A percentile compares a stretch with the other conserved stretches of the same genome.
Evolutionary conservation across 2,888 invertebrate genomes (phyloP).

Genomic region (Leptogaster cylindrica): DNA sequence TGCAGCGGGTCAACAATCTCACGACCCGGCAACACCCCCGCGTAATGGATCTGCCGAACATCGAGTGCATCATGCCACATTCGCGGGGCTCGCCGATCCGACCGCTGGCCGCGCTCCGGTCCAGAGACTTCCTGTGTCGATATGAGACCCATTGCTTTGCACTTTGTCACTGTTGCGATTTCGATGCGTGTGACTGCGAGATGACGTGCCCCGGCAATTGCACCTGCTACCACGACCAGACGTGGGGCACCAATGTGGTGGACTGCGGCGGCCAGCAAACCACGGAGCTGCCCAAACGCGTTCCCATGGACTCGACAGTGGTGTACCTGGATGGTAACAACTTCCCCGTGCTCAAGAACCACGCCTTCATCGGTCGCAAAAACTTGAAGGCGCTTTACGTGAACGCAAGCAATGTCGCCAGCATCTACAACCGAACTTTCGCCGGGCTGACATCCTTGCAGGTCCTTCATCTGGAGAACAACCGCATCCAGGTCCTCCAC

Average conservation of each 20-base stretch:
- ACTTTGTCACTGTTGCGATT: constrained; percentile 94
- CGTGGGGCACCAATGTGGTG: constrained; percentile 92
- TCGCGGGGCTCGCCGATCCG: constrained; percentile 82
- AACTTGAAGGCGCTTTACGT: constrained; percentile 87
- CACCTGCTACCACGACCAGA: constrained; percentile 92
- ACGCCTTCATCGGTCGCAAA: constrained; percentile 91
- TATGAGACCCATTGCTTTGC: constrained; percentile 95
- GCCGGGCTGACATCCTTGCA: constrained; percentile 84
- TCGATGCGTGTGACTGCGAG: constrained; percentile 96
- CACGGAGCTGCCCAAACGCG: constrained; percentile 79
- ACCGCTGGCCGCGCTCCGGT: constrained; percentile 76
- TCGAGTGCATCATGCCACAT: constrained; percentile 86
- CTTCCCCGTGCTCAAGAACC: constrained; percentile 82
- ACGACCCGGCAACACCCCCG: constrained; percentile 84
- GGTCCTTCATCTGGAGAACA: constrained; percentile 84
- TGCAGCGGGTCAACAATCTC: constrained; percentile 87
- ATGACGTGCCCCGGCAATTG: constrained; percentile 95
- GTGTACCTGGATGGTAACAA: constrained; percentile 91
- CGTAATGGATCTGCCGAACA: constrained; percentile 88
- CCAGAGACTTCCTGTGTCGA: constrained; percentile 89
- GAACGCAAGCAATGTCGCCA: constrained; percentile 83
- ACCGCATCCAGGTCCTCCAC: constrained; percentile 77
- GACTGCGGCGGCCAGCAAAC: constrained; percentile 85
- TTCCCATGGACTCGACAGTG: constrained; percentile 96
- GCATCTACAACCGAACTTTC: constrained; percentile 89